Evolutionary conservation across 2,113 vertebrate genomes (phyloP).

Genomic region (Glaucidium brasilianum): DNA sequence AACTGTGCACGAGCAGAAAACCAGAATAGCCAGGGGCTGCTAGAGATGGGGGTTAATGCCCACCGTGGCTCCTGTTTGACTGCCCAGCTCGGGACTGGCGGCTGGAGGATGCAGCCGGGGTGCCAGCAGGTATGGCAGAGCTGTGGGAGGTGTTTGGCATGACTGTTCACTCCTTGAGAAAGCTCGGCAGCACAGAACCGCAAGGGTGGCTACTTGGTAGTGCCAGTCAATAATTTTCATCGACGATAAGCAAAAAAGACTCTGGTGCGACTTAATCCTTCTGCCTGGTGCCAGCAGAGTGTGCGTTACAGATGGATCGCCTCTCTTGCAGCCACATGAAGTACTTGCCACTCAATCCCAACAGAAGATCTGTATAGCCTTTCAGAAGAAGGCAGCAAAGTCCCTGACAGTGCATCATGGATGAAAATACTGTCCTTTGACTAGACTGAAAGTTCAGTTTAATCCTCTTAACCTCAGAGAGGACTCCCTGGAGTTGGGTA

Average conservation of each 20-base stretch:
- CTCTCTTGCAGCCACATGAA: neutral
- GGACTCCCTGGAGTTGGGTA: neutral
- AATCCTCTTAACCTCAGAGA: neutral
- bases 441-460: neutral
- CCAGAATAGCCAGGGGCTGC: neutral
- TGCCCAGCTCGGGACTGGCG: fast-evolving
- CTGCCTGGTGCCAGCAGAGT: neutral
- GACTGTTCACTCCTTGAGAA: neutral
- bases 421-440: neutral
- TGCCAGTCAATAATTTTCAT: neutral
- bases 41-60: neutral
- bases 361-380: neutral
- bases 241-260: neutral
- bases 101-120: fast-evolving
- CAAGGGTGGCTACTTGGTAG: neutral
- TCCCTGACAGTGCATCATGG: neutral
- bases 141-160: neutral
- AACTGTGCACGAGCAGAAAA: neutral
- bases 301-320: neutral
- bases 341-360: neutral
- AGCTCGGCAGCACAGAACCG: neutral
- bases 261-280: neutral
- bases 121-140: neutral
- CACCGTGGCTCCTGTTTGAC: neutral
- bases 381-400: neutral